A percentile compares a stretch with the other conserved stretches of the same genome.
Evolutionary conservation across 2,888 invertebrate species (phyloP).

Genomic region (Xanthorhoe designata): DNA sequence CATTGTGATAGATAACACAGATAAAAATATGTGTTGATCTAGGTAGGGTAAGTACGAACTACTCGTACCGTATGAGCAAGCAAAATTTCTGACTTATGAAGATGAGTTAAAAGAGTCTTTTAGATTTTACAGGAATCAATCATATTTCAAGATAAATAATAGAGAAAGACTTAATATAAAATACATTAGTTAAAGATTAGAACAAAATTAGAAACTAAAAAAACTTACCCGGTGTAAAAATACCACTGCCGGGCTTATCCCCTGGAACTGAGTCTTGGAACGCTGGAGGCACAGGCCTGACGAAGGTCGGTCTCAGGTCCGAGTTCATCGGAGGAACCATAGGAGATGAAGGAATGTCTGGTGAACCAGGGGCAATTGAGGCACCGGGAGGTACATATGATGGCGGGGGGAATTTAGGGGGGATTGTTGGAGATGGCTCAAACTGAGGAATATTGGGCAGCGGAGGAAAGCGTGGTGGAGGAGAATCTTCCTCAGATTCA

Average conservation of each 20-base stretch:
- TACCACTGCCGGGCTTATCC: constrained; percentile 31
- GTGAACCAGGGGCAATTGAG: constrained; percentile 22
- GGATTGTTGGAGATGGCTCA: constrained; percentile 11
- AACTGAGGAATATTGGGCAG: constrained; percentile 16
- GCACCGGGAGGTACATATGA: constrained; percentile 6
- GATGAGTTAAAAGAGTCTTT: too few relatives aligned
- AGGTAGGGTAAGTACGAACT: too few relatives aligned
- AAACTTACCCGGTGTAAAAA: constrained; percentile 37
- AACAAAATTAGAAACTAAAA: too few relatives aligned
- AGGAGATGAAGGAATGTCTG: constrained; percentile 27
- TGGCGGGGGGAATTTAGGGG: constrained; percentile 13
- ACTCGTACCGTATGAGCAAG: too few relatives aligned
- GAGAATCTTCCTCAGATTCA: constrained; percentile 6
- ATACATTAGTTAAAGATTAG: too few relatives aligned
- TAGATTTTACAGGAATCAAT: too few relatives aligned
- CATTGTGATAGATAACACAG: too few relatives aligned
- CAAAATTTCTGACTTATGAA: too few relatives aligned
- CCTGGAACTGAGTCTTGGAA: constrained; percentile 22
- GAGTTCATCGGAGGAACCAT: constrained; percentile 30
- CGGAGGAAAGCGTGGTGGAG: constrained; percentile 19
- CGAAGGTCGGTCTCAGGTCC: constrained; percentile 26
- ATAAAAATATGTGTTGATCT: too few relatives aligned
- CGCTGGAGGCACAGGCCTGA: constrained; percentile 39
- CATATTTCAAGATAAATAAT: too few relatives aligned
- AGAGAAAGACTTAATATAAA: too few relatives aligned